Conservation (phyloP, 2,888 invertebrate species). For the Callimorpha dominula region DNA sequence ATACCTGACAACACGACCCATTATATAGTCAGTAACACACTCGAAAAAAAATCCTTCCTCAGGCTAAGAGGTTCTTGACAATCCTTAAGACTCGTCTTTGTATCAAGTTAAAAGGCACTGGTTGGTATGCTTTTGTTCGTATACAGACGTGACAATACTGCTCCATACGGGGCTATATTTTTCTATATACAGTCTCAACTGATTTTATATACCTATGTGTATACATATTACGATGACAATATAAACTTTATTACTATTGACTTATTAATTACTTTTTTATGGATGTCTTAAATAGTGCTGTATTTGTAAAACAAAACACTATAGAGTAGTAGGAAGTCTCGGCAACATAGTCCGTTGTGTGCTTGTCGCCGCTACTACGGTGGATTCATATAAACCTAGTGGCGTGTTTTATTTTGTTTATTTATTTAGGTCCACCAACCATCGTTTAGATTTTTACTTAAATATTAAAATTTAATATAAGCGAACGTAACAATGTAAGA, state of each 20-base stretch:
- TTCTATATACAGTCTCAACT: not conserved
- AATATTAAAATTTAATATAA: too few relatives aligned
- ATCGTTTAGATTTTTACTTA: too few relatives aligned
- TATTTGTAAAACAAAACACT: not conserved
- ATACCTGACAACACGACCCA: not conserved
- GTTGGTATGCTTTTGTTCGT: not conserved
- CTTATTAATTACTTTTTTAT: not conserved
- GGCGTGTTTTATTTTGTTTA: too few relatives aligned
- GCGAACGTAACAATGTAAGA: too few relatives aligned
- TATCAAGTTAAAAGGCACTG: not conserved
- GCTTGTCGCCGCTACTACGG: too few relatives aligned
- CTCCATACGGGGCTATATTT: not conserved
- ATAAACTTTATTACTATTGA: not conserved
- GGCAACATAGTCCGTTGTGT: not conserved
- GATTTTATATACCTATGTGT: not conserved
- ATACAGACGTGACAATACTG: not conserved
- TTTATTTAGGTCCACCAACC: too few relatives aligned
- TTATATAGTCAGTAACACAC: not conserved
- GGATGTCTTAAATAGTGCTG: not conserved
- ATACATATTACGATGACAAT: not conserved
- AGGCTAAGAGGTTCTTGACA: not conserved
- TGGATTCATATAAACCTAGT: too few relatives aligned
- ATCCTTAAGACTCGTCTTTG: not conserved
- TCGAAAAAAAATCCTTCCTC: not conserved
- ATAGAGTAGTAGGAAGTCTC: not conserved